Percentiles rank a stretch among this genome's conserved stretches.
Evolutionary conservation across 2,888 invertebrate genomes (phyloP).

Genomic region (Cecidostiba fungosa): DNA sequence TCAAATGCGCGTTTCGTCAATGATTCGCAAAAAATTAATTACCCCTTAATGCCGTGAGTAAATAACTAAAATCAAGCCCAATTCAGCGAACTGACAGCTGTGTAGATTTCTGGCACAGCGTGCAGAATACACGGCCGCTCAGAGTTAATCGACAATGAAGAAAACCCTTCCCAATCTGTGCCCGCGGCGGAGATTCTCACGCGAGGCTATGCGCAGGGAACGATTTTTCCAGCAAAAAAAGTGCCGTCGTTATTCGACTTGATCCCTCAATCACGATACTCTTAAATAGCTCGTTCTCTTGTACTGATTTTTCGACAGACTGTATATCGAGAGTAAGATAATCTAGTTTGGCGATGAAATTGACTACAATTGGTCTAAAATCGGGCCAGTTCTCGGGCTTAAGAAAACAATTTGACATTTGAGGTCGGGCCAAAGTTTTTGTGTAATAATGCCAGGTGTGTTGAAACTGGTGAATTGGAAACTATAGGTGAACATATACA

Average conservation of each 20-base stretch:
- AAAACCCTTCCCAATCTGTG: not conserved
- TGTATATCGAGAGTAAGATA: not conserved
- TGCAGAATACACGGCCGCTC: not conserved
- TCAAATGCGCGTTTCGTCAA: conserved; percentile 34
- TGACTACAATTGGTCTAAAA: not conserved
- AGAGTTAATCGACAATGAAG: conserved; percentile 18
- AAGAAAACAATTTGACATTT: conserved; percentile 17
- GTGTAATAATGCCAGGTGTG: not conserved
- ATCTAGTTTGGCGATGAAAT: conserved; percentile 3
- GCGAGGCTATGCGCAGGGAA: not conserved
- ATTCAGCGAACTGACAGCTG: not conserved
- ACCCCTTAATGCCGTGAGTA: conserved; percentile 15
- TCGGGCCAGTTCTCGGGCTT: not conserved
- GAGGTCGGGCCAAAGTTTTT: not conserved
- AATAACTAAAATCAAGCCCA: conserved; percentile 43
- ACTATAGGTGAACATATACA: not conserved
- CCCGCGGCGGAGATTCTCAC: conserved; percentile 43
- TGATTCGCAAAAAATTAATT: conserved; percentile 53
- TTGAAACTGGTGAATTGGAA: not conserved
- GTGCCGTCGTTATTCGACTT: not conserved
- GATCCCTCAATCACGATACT: conserved; percentile 49
- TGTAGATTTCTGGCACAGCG: not conserved
- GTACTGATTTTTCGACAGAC: not conserved
- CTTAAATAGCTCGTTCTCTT: not conserved
- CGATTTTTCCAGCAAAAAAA: not conserved